Evolutionary conservation across 2,888 invertebrate species (phyloP).

Genomic region (Pardosa pseudoannulata): DNA sequence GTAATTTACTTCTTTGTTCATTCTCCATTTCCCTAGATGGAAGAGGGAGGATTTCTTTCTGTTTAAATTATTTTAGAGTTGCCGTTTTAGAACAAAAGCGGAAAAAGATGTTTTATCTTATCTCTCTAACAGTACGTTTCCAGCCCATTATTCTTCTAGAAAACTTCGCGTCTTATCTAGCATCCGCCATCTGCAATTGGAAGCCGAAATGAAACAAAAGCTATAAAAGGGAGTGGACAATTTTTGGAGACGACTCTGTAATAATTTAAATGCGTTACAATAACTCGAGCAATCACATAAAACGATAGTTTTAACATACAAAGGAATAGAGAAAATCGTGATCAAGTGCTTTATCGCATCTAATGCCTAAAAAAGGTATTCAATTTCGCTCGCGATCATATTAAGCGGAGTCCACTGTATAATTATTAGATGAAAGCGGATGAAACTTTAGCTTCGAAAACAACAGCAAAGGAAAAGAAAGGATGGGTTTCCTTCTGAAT

Average conservation of each 20-base stretch:
- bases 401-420: too few relatives aligned
- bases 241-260: constrained; percentile 6
- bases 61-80: constrained; percentile 60
- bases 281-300: too few relatives aligned
- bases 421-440: too few relatives aligned
- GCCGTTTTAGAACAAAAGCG: constrained; percentile 34
- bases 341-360: too few relatives aligned
- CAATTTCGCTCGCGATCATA: neutral
- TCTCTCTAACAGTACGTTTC: constrained; percentile 61
- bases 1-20: too few relatives aligned
- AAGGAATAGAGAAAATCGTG: too few relatives aligned
- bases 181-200: constrained; percentile 39
- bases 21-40: too few relatives aligned
- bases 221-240: constrained; percentile 21
- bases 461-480: too few relatives aligned
- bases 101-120: constrained; percentile 59
- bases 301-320: too few relatives aligned
- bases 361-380: neutral
- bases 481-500: too few relatives aligned
- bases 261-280: constrained; percentile 7
- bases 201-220: constrained; percentile 19
- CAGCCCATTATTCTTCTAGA: constrained; percentile 50
- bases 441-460: too few relatives aligned
- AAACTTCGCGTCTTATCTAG: constrained; percentile 39
- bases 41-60: neutral